phyloP scores from a whole-genome alignment of 1,140 invertebrate species.

The Pseudomyrmex cubaensis region DNA sequence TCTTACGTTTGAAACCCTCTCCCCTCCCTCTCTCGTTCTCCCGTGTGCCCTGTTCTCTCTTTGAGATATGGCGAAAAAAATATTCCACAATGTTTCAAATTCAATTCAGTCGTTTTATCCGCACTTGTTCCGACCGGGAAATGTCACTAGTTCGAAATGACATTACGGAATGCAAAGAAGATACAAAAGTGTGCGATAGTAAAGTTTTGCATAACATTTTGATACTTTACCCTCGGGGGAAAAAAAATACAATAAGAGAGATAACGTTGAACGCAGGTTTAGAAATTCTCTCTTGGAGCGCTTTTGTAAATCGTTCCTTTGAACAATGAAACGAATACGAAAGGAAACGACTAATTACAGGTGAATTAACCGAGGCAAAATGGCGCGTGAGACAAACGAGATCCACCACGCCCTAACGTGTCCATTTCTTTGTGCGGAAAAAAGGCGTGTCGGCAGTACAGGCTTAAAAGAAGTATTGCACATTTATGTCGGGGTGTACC shows the following conservation, averaged over 20 bases:
- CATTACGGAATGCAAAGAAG: conserved; percentile 9
- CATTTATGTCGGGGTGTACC: conserved; percentile 8
- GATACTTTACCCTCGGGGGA: neutral
- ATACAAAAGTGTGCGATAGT: neutral
- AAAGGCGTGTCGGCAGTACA: neutral
- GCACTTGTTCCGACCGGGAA: conserved; percentile 9
- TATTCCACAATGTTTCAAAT: conserved; percentile 72
- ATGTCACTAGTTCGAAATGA: conserved; percentile 38
- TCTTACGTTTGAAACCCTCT: neutral
- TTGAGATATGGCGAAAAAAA: conserved; percentile 69
- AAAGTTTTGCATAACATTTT: neutral
- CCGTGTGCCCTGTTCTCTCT: neutral
- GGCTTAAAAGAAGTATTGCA: neutral
- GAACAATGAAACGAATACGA: neutral
- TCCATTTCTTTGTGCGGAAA: neutral
- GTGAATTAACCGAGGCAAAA: neutral
- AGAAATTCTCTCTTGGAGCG: neutral
- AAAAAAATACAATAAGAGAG: neutral
- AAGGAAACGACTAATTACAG: neutral
- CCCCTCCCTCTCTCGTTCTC: conserved; percentile 49
- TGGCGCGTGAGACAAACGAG: neutral
- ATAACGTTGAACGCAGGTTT: too few relatives aligned
- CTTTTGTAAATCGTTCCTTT: neutral
- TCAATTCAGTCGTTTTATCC: conserved; percentile 65
- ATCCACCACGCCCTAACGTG: neutral